Evolutionary conservation across 2,888 invertebrate genomes (phyloP).

Genomic region (Monochamus alternatus): DNA sequence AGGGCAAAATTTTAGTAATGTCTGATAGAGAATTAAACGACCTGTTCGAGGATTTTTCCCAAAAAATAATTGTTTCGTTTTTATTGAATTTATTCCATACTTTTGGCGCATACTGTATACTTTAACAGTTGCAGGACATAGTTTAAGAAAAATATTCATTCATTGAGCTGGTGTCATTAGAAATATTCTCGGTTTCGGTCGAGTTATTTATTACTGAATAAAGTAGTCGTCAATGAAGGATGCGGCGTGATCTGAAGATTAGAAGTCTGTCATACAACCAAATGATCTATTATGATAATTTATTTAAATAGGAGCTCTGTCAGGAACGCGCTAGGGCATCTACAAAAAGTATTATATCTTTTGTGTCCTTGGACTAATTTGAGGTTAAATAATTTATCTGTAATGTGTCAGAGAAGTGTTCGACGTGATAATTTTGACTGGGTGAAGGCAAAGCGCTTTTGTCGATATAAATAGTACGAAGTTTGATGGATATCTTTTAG

Average conservation of each 20-base stretch:
- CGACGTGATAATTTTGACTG: neutral
- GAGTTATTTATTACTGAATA: slow-evolving; percentile 5
- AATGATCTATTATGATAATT: slow-evolving; percentile 12
- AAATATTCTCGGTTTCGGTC: neutral
- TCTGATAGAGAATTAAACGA: no score
- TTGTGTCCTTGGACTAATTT: slow-evolving; percentile 1
- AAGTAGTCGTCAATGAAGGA: slow-evolving; percentile 5
- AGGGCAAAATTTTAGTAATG: no score
- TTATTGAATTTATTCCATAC: no score
- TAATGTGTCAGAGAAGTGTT: neutral
- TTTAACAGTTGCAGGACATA: no score
- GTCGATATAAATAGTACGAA: no score
- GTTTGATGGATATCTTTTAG: no score
- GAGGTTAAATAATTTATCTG: neutral
- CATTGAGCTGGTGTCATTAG: neutral
- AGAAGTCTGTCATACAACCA: neutral
- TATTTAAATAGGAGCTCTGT: slow-evolving; percentile 2
- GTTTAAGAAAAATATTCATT: neutral
- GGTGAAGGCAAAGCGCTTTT: no score
- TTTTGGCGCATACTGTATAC: no score
- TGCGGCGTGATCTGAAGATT: neutral
- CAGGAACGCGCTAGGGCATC: neutral
- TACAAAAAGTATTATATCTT: slow-evolving; percentile 3
- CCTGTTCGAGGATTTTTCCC: no score
- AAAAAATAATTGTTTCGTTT: no score